phyloP scores from a whole-genome alignment of 2,888 invertebrate genomes.

The Camponotus fellah region DNA sequence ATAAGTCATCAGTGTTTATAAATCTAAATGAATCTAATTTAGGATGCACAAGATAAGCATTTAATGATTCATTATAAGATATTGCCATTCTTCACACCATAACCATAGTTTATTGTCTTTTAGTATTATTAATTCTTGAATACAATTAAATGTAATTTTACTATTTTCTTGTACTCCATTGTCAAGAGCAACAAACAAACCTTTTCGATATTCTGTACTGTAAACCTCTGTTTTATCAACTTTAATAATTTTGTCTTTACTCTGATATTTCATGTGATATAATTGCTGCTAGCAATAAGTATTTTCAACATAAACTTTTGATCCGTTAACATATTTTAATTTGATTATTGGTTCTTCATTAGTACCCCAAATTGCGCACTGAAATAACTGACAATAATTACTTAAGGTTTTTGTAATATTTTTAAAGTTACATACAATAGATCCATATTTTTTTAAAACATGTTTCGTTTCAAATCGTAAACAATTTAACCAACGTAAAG shows the following conservation, averaged over 20 bases:
- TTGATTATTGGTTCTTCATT: neutral
- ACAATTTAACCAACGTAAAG: constrained; percentile 15
- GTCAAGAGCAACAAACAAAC: neutral
- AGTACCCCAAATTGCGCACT: neutral
- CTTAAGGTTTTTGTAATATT: constrained; percentile 15
- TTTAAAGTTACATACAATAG: constrained; percentile 9
- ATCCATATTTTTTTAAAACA: constrained; percentile 16
- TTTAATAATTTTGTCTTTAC: neutral
- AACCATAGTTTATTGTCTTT: neutral
- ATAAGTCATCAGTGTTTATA: constrained; percentile 14
- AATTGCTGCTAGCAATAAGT: neutral
- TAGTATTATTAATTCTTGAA: constrained; percentile 4
- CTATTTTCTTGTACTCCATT: neutral
- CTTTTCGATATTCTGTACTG: neutral
- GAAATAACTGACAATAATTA: neutral
- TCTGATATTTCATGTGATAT: neutral
- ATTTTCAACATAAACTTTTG: constrained; percentile 2
- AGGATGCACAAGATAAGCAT: neutral
- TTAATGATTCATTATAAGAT: constrained; percentile 15
- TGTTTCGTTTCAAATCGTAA: neutral
- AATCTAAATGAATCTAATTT: neutral
- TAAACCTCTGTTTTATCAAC: neutral
- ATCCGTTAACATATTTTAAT: constrained; percentile 2
- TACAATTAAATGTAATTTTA: constrained; percentile 9
- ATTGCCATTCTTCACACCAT: constrained; percentile 9